Evolutionary conservation across 2,113 vertebrate genomes (phyloP), one percentile per base, ranked within the genome.

Genomic region (Rattus norvegicus): DNA sequence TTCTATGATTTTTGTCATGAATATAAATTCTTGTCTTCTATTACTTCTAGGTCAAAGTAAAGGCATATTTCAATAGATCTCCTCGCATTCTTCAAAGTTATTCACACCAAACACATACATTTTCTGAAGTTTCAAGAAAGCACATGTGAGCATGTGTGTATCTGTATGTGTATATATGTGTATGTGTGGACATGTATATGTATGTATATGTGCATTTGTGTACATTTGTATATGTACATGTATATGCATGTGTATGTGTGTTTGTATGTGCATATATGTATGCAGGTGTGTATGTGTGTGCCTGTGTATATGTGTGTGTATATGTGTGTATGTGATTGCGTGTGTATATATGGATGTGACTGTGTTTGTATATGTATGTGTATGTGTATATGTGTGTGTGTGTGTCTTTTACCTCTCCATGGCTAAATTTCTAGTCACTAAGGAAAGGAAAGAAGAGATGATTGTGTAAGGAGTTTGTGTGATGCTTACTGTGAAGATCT

Each of bases 11-110:
- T 73, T 43, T 22, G 14, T 43, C 72, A 69, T 63, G 13, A 2
- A 87, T n/a, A 96, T 79, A 91, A 91, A 69, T 93, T 92, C n/a
- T 94, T 59, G 69, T 75, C 47, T 94, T 93, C 24, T 67, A 36
- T 39, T 94, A 33, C 73, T 96, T 79, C 17, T 30, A 76, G 56
- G 12, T 76, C 26, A 92, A 90, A 20, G 43, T 69, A 94, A 77
- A 76, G 89, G 7, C 0, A 14, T 59, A 92, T 96, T 89, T 94
- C 65, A 96, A 72, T 80, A 54, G 0, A 43, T 26, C 88, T 19
- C 10, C 36, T 75, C 5, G 91, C 13, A 65, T 72, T 43, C 30
- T 96, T 90, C 92, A 87, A 88, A 94, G 26, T 92, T 86, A 76
- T 49, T 33, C 90, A 89, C 47, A 85, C 1, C 96, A 91, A 80